Evolutionary conservation across 2,113 vertebrate genomes (phyloP), one percentile per base, ranked within the genome.

Genomic region (Lepisosteus osseus): DNA sequence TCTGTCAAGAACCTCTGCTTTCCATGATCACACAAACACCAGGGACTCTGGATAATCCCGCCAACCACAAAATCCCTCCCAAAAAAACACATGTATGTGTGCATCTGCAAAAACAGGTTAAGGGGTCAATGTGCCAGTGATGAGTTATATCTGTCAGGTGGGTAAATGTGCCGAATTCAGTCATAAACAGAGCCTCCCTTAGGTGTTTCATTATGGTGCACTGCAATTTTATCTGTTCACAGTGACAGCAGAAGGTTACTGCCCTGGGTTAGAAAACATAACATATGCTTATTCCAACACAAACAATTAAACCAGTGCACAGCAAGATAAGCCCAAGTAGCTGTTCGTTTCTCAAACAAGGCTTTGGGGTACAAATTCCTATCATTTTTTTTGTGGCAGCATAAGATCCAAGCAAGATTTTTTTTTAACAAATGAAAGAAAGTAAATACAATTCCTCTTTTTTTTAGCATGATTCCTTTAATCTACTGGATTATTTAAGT

Each of bases 51-150:
- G 0, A 40, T 9, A 51, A 54, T 13, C 7, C 47, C 6, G 47
- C 12, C 47, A 44, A 67, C 5, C 47, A 9, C 47, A 5, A 9
- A 51, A 6, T 15, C 44, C 44, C 66, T 67, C 44, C 44, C 66
- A 67, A n/a, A 29, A 13, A 14, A 47, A 15, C 42, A 45, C 2
- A 29, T 29, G 4, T 45, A 11, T 14, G 13, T 4, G 41, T 45
- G 14, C 9, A 12, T 11, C 29, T 65, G n/a, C 54, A 44, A 64
- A 67, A 45, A 11, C 17, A n/a, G 55, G 71, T 57, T 45, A 56
- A 67, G 59, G 42, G 69, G 71, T 72, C 54, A 72, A 29, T 14
- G 44, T 67, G 70, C 54, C 54, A 2, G 42, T 7, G 51, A 65
- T 54, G 70, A 71, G 61, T 71, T 42, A 47, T 54, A 15, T 56